These are phyloP conservation scores for Scatophagus argus DNA, from an alignment of 2,113 vertebrate species.

Conservation along the genomic window DNA sequence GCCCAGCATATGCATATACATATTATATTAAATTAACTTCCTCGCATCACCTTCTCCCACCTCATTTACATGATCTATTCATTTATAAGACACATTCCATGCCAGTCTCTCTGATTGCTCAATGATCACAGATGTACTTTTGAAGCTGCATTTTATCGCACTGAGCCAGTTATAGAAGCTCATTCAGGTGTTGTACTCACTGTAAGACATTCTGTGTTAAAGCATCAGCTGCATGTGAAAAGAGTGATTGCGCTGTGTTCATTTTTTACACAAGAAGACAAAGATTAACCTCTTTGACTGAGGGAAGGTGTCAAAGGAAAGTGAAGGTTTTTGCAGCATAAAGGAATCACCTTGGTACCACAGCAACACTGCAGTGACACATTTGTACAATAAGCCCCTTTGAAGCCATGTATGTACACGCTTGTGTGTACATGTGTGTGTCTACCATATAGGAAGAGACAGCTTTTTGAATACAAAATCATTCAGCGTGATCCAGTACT, in stretches of 20 bases:
- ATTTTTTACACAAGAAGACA: constrained; percentile 13
- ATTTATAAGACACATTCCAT: background rate
- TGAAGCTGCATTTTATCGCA: background rate
- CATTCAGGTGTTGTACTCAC: background rate
- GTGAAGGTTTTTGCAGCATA: background rate
- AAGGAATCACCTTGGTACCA: constrained; percentile 27
- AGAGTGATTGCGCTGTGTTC: constrained; percentile 1
- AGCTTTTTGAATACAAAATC: background rate
- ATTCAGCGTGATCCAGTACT: background rate
- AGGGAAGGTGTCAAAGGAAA: constrained; percentile 17
- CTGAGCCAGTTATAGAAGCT: background rate
- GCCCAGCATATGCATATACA: background rate
- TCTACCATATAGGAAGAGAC: background rate
- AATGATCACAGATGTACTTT: background rate
- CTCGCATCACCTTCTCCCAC: background rate
- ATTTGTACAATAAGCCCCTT: constrained; percentile 18
- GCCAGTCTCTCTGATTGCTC: background rate
- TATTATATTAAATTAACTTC: background rate
- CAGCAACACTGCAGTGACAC: constrained; percentile 13
- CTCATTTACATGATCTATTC: background rate
- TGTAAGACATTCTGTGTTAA: constrained; percentile 5
- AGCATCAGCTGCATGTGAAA: background rate
- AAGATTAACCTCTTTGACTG: constrained; percentile 23
- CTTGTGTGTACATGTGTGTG: background rate
- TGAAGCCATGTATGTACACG: background rate